Conservation (phyloP, 64 coral and sea anemone species). For the Hydrozoanthus tunicans region DNA sequence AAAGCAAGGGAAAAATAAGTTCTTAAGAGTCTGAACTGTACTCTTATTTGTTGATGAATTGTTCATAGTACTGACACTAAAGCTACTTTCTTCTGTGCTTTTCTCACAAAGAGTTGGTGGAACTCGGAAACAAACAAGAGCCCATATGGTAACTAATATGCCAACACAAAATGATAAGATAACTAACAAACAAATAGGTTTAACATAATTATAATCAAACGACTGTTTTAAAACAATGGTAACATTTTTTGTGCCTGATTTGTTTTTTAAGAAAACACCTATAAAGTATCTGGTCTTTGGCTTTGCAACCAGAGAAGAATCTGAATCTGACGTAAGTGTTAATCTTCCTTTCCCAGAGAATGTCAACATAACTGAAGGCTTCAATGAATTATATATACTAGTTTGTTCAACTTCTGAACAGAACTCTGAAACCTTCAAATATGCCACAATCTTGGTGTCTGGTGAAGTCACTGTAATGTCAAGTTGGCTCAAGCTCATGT, state of each 20-base stretch:
- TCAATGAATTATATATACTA: background rate
- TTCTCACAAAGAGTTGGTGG: slow-evolving; percentile 13
- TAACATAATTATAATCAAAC: slow-evolving; percentile 32
- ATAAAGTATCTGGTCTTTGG: slow-evolving; percentile 58
- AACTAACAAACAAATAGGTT: slow-evolving; percentile 20
- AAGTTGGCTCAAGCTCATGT: slow-evolving; percentile 39
- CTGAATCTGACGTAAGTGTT: slow-evolving; percentile 32
- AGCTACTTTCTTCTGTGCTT: background rate
- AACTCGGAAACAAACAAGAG: slow-evolving; percentile 43
- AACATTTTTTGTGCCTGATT: slow-evolving; percentile 1
- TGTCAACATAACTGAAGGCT: slow-evolving; percentile 39
- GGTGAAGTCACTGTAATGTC: slow-evolving; percentile 56
- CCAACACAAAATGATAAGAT: slow-evolving; percentile 16
- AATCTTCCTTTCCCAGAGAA: slow-evolving; percentile 50
- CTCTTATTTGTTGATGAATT: background rate
- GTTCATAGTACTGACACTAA: background rate
- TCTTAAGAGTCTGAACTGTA: slow-evolving; percentile 36
- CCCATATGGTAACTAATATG: slow-evolving; percentile 36
- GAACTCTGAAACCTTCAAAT: slow-evolving; percentile 58
- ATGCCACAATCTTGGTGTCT: background rate
- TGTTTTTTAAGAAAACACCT: slow-evolving; percentile 3
- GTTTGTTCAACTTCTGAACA: slow-evolving; percentile 41
- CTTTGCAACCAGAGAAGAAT: slow-evolving; percentile 30
- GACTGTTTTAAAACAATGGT: slow-evolving; percentile 46
- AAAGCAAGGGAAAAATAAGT: slow-evolving; percentile 45